Percentiles rank a stretch among this genome's conserved stretches.
Conservation (phyloP, 1,140 invertebrate species). For the Drosophila nikananu region DNA sequence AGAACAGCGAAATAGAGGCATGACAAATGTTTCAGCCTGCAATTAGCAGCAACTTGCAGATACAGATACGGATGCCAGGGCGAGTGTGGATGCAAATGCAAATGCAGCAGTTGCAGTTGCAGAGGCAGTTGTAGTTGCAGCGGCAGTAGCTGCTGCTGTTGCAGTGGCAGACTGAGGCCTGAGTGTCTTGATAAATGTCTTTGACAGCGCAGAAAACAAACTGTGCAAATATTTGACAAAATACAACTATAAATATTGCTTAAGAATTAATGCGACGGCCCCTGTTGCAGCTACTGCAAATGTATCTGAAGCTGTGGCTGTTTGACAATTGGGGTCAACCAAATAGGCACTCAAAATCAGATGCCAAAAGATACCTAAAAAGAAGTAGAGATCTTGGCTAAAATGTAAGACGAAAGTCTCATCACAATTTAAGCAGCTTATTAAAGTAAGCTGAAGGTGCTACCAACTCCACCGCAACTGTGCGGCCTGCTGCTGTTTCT, state of each 20-base stretch:
- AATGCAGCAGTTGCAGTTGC: background rate
- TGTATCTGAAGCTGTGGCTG: conserved; percentile 38
- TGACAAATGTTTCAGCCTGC: conserved; percentile 73
- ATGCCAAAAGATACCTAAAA: background rate
- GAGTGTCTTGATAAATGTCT: conserved; percentile 79
- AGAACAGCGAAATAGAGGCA: conserved; percentile 61
- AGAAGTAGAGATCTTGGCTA: no score
- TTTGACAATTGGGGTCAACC: background rate
- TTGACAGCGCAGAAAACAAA: conserved; percentile 78
- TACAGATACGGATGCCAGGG: conserved; percentile 9
- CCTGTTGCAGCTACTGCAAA: conserved; percentile 5
- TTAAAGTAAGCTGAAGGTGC: background rate
- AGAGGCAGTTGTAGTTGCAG: conserved; percentile 29
- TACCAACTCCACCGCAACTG: background rate
- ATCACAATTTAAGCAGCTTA: background rate
- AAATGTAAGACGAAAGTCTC: background rate
- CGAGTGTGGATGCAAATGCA: background rate
- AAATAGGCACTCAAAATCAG: background rate
- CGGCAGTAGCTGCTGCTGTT: background rate
- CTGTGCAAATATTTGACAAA: conserved; percentile 84
- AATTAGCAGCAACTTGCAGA: conserved; percentile 66
- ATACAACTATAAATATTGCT: conserved; percentile 84
- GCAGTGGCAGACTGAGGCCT: conserved; percentile 29
- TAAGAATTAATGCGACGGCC: conserved; percentile 75
- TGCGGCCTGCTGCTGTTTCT: conserved; percentile 28